phyloP scores from a whole-genome alignment of 2,888 invertebrate genomes.

The Stenichneumon culpator region DNA sequence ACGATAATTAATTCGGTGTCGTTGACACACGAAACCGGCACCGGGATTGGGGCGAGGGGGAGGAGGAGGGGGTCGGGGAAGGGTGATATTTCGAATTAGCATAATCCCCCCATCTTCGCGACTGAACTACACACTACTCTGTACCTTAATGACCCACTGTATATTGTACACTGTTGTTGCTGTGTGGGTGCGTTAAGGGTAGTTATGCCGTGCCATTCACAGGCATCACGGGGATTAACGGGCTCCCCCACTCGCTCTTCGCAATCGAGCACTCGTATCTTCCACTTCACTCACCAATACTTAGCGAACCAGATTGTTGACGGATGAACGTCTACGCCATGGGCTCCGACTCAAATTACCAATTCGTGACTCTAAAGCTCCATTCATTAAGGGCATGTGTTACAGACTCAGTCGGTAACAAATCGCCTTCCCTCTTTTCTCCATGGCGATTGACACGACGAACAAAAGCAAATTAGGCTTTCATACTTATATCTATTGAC shows the following conservation, averaged over 20 bases:
- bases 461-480: too few species aligned
- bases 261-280: slow-evolving; percentile 7
- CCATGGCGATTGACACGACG: too few species aligned
- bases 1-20: slow-evolving; percentile 62
- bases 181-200: slow-evolving; percentile 40
- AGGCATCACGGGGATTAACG: slow-evolving; percentile 53
- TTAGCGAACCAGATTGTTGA: slow-evolving; percentile 28
- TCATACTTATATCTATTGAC: too few species aligned
- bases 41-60: neutral
- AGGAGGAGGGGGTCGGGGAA: neutral
- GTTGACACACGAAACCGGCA: slow-evolving; percentile 56
- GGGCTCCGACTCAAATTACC: neutral
- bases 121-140: slow-evolving; percentile 16
- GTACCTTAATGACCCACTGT: slow-evolving; percentile 7
- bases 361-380: neutral
- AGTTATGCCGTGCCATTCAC: slow-evolving; percentile 57
- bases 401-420: too few species aligned
- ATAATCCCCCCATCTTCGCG: slow-evolving; percentile 41
- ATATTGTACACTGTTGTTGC: neutral
- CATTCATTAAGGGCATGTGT: too few species aligned
- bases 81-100: slow-evolving; percentile 59
- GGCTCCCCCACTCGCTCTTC: slow-evolving; percentile 20
- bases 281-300: slow-evolving; percentile 20
- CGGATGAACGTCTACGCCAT: slow-evolving; percentile 6
- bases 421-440: too few species aligned